These are phyloP conservation scores for Sminthurides aquaticus DNA, from an alignment of 2,888 invertebrate species.

Conservation along the genomic window DNA sequence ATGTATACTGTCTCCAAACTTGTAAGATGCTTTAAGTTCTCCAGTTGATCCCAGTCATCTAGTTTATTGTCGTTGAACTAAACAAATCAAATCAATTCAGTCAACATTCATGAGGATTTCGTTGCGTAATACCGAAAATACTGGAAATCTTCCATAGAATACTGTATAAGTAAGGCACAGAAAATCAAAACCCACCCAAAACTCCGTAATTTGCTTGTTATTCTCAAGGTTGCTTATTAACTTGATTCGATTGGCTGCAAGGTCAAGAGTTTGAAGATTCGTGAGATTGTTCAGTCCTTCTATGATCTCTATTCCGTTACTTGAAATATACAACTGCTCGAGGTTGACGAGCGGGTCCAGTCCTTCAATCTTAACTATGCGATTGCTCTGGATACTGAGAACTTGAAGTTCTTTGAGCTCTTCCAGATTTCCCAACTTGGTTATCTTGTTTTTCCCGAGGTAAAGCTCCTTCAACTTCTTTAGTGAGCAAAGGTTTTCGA, in stretches of 20 bases:
- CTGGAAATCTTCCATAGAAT: neutral
- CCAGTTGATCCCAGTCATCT: constrained; percentile 73
- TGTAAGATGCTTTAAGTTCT: constrained; percentile 56
- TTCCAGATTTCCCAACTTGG: constrained; percentile 73
- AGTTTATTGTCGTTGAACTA: constrained; percentile 88
- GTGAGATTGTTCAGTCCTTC: constrained; percentile 66
- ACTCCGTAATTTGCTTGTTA: constrained; percentile 73
- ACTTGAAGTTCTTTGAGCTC: constrained; percentile 64
- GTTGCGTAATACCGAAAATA: neutral
- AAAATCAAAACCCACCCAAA: constrained; percentile 69
- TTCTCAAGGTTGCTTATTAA: constrained; percentile 69
- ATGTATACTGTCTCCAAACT: constrained; percentile 73
- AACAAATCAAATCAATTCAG: constrained; percentile 44
- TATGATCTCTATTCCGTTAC: constrained; percentile 77
- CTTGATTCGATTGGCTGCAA: constrained; percentile 79
- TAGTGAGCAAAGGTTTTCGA: constrained; percentile 75
- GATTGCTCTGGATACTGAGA: constrained; percentile 83
- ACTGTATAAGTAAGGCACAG: neutral
- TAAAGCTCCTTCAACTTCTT: constrained; percentile 69
- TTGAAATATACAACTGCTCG: constrained; percentile 83
- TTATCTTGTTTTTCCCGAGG: constrained; percentile 91
- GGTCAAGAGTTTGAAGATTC: constrained; percentile 74
- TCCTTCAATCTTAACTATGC: constrained; percentile 78
- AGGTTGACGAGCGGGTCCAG: constrained; percentile 64
- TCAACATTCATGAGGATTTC: neutral